Base-by-base conservation (phyloP, 1,140 invertebrate species). In the Scaptomyza hsui region DNA sequence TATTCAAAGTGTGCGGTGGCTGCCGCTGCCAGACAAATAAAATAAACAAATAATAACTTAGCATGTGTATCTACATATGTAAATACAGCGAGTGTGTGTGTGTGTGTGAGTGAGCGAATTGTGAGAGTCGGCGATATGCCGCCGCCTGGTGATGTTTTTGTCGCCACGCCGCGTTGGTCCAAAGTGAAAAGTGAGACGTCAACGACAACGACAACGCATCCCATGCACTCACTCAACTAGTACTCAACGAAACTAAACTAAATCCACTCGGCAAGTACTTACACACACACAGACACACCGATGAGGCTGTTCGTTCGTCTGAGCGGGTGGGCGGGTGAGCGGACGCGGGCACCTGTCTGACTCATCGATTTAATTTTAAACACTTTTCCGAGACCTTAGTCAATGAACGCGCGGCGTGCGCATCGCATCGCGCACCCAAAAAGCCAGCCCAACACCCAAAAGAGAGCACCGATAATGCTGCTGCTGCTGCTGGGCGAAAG, bases 361-460 rank as follows among this genome's bases (percentile, higher is more conserved):
- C 48, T 75, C 73, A 75, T 75, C 62, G 62, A 44, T 72, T 72
- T 75, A 67, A 75, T 72, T 75, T 75, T 72, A 72, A 75, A 62
- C 63, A 55, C 61, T 61, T 68, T 72, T 61, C 29, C 47, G 73
- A 75, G 73, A 75, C 63, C 61, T 71, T 72, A 75, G 59, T 72
- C 68, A 65, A 75, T 75, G 68, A 71, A 60, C 55, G 60, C 53
- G 21, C 44, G 48, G 15, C 26, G 24, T 29, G 26, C 26, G 26
- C 26, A n/a, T n/a, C n/a, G 26, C 26, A n/a, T n/a, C 45, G 47
- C 56, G 41, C 47, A 57, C 39, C 10, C 53, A 35, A 44, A 51
- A 29, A 55, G 21, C 32, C 13, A 39, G 35, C 7, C 42, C 9
- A 41, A 57, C 10, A 13, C 15, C 53, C 4, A 5, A 24, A 32